Evolutionary conservation across 2,113 vertebrate species (phyloP).

Genomic region (Callorhinus ursinus): DNA sequence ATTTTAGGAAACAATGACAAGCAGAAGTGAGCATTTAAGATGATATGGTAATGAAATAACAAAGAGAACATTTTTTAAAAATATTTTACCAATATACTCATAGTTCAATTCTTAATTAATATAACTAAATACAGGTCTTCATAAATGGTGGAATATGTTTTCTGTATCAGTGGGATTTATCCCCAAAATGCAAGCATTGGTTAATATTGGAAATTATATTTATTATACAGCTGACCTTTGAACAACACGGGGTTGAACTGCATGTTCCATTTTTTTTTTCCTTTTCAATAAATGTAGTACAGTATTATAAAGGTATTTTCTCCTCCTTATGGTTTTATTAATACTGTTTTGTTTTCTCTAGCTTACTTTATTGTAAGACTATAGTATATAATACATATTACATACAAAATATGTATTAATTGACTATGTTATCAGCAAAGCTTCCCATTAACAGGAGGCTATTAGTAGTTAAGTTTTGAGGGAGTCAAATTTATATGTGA

Average conservation of each 20-base stretch:
- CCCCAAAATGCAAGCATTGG: background rate
- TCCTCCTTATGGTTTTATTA: background rate
- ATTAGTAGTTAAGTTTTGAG: background rate
- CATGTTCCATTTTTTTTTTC: background rate
- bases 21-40: background rate
- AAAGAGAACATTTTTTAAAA: background rate
- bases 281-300: background rate
- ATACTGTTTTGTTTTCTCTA: background rate
- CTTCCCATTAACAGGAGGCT: background rate
- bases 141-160: background rate
- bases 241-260: background rate
- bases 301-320: background rate
- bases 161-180: background rate
- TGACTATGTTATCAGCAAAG: background rate
- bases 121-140: background rate
- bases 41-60: background rate
- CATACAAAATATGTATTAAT: background rate
- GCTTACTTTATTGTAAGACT: background rate
- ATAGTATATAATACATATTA: background rate
- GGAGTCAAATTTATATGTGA: background rate
- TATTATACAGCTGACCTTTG: background rate
- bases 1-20: background rate
- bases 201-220: background rate
- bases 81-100: background rate
- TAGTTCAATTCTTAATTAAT: background rate